These are phyloP conservation scores for Botia kubotai DNA, from an alignment of 2,797 vertebrate genomes.

Conservation along the genomic window DNA sequence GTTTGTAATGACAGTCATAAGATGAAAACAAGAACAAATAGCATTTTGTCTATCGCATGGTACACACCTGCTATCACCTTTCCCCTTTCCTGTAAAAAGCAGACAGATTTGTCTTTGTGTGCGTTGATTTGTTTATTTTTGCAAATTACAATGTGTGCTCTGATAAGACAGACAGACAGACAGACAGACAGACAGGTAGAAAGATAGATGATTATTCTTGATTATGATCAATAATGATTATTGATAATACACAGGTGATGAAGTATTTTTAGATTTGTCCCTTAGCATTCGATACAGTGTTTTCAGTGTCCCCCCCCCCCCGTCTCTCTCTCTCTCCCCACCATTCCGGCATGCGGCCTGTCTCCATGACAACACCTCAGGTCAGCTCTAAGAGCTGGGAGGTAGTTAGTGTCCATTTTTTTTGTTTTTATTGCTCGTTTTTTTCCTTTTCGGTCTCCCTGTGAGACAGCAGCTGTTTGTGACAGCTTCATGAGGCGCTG, in stretches of 20 bases:
- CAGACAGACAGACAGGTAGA: not conserved
- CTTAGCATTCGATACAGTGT: slow-evolving; percentile 72
- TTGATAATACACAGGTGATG: slow-evolving; percentile 51
- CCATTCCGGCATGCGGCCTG: slow-evolving; percentile 42
- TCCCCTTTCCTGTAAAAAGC: slow-evolving; percentile 28
- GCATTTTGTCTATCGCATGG: not conserved
- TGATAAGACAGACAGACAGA: not conserved
- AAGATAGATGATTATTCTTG: not conserved
- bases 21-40: slow-evolving; percentile 9
- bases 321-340: slow-evolving; percentile 16
- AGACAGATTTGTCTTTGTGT: slow-evolving; percentile 20
- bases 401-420: slow-evolving; percentile 37
- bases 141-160: not conserved
- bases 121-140: slow-evolving; percentile 36
- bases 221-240: too few relatives aligned
- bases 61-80: slow-evolving; percentile 41
- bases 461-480: slow-evolving; percentile 45
- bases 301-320: slow-evolving; percentile 34
- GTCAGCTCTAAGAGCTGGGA: slow-evolving; percentile 56
- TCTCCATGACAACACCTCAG: slow-evolving; percentile 68
- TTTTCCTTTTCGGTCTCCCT: slow-evolving; percentile 38
- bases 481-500: slow-evolving; percentile 43
- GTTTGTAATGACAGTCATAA: slow-evolving; percentile 6
- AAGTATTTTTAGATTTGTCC: slow-evolving; percentile 70
- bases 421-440: slow-evolving; percentile 19